Base-by-base conservation (phyloP, 2,888 invertebrate genomes). In the Leptura quadrifasciata region DNA sequence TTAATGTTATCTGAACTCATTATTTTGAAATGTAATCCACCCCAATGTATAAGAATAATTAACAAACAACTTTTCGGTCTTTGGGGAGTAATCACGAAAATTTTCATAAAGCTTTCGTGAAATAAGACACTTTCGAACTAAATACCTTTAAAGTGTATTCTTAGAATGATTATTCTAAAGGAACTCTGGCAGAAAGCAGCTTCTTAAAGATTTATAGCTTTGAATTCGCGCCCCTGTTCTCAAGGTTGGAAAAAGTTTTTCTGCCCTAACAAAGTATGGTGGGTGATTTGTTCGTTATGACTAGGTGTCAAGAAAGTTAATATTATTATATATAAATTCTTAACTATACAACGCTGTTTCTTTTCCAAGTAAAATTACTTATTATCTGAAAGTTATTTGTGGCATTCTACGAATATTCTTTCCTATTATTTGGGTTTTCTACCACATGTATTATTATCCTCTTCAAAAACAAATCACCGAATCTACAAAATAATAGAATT, bases 1-100 rank as follows among this genome's bases (percentile, higher is more conserved):
- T 72, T 79, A 79, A 79, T 73, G 79, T 73, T 72, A 75, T 79
- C 76, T 64, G 68, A 61, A 75, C 71, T 75, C 74, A 75, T 76
- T 74, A 79, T 76, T 74, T 24, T 57, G 18, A 20, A 60, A 69
- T 39, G 27, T 71, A 61, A 58, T 21, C 61, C 61, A 52, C 12
- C 47, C 35, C 21, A 18, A 69, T 21, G 58, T 21, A 47, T 39
- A 35, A 18, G 47, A 39, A 69, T 69, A 69, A 69, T 69, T 69
- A 69, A 60, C 58, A 57, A 68, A 57, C 68, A 58, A 57, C 57
- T 69, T 69, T 17, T 24, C 60, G 18, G 35, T 39, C 68, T 57
- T 57, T 35, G 17, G 57, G 65, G 57, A 69, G 31, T 20, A 69
- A 57, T 69, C 57, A 61, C 4, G 61, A 71, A 57, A 9, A 69